phyloP scores from a whole-genome alignment of 2,113 vertebrate species.

The Grallaria varia region DNA sequence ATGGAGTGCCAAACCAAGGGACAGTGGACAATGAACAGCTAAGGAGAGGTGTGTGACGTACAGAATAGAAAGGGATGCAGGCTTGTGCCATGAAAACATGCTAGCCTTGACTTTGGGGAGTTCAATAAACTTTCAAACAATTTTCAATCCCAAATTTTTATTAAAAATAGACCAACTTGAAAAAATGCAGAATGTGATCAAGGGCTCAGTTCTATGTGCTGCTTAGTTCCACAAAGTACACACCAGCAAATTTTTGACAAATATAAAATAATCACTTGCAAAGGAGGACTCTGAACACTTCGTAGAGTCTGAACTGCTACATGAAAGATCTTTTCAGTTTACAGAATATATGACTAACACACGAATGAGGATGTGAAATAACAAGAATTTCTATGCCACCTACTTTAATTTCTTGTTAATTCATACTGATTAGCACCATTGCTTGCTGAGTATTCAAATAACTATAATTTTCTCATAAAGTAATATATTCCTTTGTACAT shows the following conservation, averaged over 20 bases:
- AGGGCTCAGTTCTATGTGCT: not conserved
- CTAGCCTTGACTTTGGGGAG: not conserved
- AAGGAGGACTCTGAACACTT: not conserved
- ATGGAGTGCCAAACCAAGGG: not conserved
- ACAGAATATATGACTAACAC: not conserved
- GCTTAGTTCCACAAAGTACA: not conserved
- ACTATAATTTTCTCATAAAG: conserved; percentile 33
- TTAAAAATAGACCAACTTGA: not conserved
- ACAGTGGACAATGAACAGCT: not conserved
- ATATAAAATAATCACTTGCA: not conserved
- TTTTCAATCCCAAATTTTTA: not conserved
- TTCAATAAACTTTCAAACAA: not conserved
- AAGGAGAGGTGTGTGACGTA: not conserved
- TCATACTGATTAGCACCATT: conserved; percentile 18
- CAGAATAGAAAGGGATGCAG: not conserved
- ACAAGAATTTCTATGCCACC: not conserved
- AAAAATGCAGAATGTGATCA: not conserved
- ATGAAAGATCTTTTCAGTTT: not conserved
- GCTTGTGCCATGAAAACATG: not conserved
- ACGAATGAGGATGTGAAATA: not conserved
- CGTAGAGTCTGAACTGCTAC: not conserved
- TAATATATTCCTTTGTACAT: not conserved
- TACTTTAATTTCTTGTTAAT: conserved; percentile 43
- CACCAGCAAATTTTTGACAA: not conserved
- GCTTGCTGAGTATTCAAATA: conserved; percentile 33